These are phyloP conservation scores for Stictonetta naevosa DNA, from an alignment of 2,113 vertebrate species.

Conservation along the genomic window DNA sequence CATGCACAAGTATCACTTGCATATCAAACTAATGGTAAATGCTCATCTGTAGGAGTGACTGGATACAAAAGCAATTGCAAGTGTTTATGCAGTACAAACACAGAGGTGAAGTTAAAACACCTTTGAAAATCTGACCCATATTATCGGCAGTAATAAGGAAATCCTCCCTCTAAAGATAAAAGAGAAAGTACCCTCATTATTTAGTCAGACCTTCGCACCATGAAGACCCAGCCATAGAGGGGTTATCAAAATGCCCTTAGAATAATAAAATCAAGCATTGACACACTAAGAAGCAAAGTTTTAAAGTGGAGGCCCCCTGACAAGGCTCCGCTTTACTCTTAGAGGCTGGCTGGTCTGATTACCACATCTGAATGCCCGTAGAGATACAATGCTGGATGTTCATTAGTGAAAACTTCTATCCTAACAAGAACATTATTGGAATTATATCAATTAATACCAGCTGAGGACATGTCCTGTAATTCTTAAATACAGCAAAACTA, in stretches of 20 bases:
- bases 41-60: constrained; percentile 28
- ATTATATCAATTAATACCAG: constrained; percentile 24
- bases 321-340: constrained; percentile 39
- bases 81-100: constrained; percentile 58
- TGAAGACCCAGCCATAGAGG: constrained; percentile 47
- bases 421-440: background rate
- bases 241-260: constrained; percentile 64
- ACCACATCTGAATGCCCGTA: constrained; percentile 45
- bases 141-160: constrained; percentile 59
- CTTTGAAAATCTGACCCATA: constrained; percentile 64
- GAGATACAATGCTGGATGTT: constrained; percentile 18
- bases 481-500: background rate
- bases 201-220: constrained; percentile 43
- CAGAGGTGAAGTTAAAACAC: constrained; percentile 49
- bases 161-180: constrained; percentile 66
- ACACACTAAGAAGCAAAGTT: constrained; percentile 58
- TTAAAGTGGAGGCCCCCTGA: constrained; percentile 61
- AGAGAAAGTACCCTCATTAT: constrained; percentile 64
- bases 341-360: constrained; percentile 34
- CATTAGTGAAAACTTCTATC: constrained; percentile 21
- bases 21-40: constrained; percentile 32
- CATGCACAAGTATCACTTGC: constrained; percentile 12
- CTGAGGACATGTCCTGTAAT: background rate
- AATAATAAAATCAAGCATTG: constrained; percentile 52
- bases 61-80: constrained; percentile 48